phyloP scores from a whole-genome alignment of 2,113 vertebrate genomes.

The Cheilinus undulatus region DNA sequence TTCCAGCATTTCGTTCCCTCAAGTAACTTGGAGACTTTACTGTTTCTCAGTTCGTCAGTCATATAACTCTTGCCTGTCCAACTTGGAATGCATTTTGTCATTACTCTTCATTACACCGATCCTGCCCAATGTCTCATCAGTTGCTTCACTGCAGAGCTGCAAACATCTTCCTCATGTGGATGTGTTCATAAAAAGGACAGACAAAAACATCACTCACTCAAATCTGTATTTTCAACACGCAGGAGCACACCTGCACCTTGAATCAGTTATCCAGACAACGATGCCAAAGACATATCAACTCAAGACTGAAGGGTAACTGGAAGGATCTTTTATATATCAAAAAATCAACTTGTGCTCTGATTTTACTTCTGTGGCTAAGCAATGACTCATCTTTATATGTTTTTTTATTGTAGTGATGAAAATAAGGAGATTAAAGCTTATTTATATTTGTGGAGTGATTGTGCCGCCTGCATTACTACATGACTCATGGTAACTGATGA shows the following conservation, averaged over 20 bases:
- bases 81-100: constrained; percentile 38
- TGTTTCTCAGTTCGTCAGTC: constrained; percentile 17
- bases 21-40: constrained; percentile 29
- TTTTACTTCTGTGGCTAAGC: background rate
- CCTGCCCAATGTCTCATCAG: constrained; percentile 30
- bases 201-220: constrained; percentile 14
- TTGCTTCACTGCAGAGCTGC: constrained; percentile 24
- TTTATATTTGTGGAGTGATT: background rate
- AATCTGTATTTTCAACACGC: constrained; percentile 25
- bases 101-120: constrained; percentile 37
- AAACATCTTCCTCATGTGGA: constrained; percentile 27
- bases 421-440: too few relatives aligned
- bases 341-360: background rate
- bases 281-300: background rate
- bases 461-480: background rate
- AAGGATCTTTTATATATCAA: too few relatives aligned
- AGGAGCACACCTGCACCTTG: background rate
- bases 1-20: constrained; percentile 31
- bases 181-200: constrained; percentile 2
- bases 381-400: background rate
- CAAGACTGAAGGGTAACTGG: too few relatives aligned
- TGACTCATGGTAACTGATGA: too few relatives aligned
- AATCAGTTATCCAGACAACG: constrained; percentile 6
- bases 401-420: background rate
- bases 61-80: constrained; percentile 18